phyloP scores from a whole-genome alignment of 2,888 invertebrate genomes.

The Antitype chi region DNA sequence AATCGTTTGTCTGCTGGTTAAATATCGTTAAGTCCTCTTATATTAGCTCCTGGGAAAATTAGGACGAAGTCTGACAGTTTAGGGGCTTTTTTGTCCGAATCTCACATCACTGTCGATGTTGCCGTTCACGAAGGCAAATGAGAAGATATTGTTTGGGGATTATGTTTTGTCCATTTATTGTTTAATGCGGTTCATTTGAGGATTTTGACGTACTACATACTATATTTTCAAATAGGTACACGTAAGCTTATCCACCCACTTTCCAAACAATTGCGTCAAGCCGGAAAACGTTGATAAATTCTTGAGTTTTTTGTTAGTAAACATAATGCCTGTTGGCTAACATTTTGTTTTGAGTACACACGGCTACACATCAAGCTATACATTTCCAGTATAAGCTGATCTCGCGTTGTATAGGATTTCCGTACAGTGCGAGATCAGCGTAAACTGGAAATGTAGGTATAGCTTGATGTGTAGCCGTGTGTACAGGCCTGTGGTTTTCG shows the following conservation, averaged over 20 bases:
- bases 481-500: neutral
- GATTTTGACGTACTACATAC: neutral
- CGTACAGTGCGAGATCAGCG: no score
- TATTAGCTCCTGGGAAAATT: neutral
- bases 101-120: neutral
- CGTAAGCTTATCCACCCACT: neutral
- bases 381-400: no score
- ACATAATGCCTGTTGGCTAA: neutral
- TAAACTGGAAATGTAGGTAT: no score
- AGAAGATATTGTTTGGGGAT: neutral
- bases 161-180: neutral
- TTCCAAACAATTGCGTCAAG: neutral
- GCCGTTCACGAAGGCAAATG: neutral
- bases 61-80: neutral
- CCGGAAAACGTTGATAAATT: neutral
- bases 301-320: constrained; percentile 5
- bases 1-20: constrained; percentile 6
- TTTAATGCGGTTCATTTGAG: neutral
- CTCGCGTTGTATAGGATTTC: no score
- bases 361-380: no score
- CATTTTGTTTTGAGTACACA: constrained; percentile 14
- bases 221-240: neutral
- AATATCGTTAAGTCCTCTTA: constrained; percentile 3
- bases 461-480: no score
- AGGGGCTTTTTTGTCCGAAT: neutral